These are phyloP conservation scores for Pionites leucogaster DNA, from an alignment of 2,113 vertebrate species.

Conservation along the genomic window DNA sequence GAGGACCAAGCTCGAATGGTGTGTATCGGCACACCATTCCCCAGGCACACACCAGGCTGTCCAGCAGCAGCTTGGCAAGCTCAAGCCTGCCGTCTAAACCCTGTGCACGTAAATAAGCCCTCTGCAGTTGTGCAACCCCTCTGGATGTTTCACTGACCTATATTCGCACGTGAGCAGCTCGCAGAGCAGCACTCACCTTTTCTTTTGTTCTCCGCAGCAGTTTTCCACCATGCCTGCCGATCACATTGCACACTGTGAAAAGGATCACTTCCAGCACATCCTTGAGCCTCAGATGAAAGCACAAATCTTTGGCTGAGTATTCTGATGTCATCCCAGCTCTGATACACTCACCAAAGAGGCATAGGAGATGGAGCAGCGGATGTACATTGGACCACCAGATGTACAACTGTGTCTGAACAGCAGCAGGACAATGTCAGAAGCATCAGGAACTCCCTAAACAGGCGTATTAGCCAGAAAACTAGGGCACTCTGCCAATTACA, in stretches of 20 bases:
- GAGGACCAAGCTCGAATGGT: fast-evolving
- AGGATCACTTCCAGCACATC: fast-evolving
- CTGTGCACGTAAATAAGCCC: background rate
- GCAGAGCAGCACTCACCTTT: fast-evolving
- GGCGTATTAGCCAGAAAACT: background rate
- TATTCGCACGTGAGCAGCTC: background rate
- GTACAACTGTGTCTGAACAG: background rate
- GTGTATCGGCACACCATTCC: fast-evolving
- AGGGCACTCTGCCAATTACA: background rate
- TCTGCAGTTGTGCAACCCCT: background rate
- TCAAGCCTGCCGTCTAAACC: background rate
- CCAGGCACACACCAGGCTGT: background rate
- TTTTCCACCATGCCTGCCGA: background rate
- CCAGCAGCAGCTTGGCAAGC: background rate
- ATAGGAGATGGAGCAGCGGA: background rate
- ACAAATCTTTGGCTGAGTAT: background rate
- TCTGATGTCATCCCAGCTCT: fast-evolving
- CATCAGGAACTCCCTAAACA: background rate
- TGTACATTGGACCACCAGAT: background rate
- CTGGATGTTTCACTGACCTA: background rate
- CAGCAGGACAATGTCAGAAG: background rate
- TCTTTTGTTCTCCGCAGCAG: background rate
- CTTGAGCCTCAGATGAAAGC: background rate
- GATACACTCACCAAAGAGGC: background rate
- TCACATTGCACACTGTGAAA: background rate